Evolutionary conservation across 2,888 invertebrate species (phyloP).

Genomic region (Parapristionchus giblindavisi): DNA sequence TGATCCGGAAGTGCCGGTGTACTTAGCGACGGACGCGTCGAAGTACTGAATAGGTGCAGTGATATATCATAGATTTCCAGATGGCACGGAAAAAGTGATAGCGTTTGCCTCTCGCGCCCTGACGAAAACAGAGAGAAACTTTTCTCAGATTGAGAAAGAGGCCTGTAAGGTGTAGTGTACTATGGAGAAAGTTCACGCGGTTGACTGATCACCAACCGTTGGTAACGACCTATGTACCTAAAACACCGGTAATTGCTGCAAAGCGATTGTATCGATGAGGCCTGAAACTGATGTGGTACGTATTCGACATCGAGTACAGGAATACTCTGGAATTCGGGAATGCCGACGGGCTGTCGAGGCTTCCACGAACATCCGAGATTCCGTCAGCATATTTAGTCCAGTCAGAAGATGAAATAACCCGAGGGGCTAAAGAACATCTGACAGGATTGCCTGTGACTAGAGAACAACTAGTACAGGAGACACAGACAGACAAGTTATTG

Average conservation of each 20-base stretch:
- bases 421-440: neutral
- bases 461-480: neutral
- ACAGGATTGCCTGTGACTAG: neutral
- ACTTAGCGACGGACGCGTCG: conserved; percentile 49
- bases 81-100: conserved; percentile 52
- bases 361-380: neutral
- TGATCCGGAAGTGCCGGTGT: conserved; percentile 41
- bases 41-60: conserved; percentile 55
- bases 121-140: conserved; percentile 68
- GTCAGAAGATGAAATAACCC: neutral
- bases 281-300: conserved; percentile 69
- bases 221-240: conserved; percentile 68
- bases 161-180: too few species aligned
- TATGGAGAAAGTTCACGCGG: conserved; percentile 69
- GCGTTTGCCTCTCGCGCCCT: conserved; percentile 55
- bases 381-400: neutral
- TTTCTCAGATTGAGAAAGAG: conserved; percentile 72
- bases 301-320: conserved; percentile 70
- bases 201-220: conserved; percentile 73
- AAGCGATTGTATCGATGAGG: conserved; percentile 72
- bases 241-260: conserved; percentile 38
- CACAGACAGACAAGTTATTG: neutral
- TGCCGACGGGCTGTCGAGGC: conserved; percentile 70
- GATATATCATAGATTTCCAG: conserved; percentile 53
- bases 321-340: conserved; percentile 70